Conservation (phyloP, 2,888 invertebrate species). For the Spialia ferax region DNA sequence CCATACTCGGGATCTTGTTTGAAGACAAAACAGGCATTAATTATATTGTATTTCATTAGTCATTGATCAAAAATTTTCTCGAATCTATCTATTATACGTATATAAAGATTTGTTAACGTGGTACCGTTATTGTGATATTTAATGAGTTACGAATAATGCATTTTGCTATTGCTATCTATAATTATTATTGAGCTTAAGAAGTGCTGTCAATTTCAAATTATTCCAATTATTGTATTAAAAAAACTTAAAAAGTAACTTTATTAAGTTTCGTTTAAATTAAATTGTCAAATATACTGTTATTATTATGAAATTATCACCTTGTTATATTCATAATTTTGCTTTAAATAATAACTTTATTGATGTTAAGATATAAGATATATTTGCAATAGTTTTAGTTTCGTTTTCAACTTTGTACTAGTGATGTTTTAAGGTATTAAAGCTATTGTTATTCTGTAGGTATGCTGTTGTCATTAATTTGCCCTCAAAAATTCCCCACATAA, state of each 20-base stretch:
- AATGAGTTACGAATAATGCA: background rate
- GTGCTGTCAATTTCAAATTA: background rate
- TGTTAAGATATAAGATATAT: no score
- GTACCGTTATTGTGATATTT: slow-evolving; percentile 6
- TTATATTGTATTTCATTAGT: background rate
- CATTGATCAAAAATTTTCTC: background rate
- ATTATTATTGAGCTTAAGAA: background rate
- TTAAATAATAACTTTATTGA: no score
- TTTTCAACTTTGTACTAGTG: background rate
- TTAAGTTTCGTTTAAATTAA: no score
- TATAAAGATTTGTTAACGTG: background rate
- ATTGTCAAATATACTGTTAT: no score
- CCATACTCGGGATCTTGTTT: no score
- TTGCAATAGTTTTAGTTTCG: background rate
- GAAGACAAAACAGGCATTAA: no score
- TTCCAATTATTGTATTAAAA: no score
- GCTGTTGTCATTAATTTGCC: background rate
- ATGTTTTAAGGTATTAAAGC: background rate
- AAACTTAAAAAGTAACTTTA: no score
- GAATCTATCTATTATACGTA: background rate
- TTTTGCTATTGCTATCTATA: background rate
- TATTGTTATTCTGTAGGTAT: slow-evolving; percentile 3
- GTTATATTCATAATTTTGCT: no score
- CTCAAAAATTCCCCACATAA: no score
- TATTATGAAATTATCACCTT: no score